Conservation (phyloP, 2,113 vertebrate genomes). For the Clarias batrachus region DNA sequence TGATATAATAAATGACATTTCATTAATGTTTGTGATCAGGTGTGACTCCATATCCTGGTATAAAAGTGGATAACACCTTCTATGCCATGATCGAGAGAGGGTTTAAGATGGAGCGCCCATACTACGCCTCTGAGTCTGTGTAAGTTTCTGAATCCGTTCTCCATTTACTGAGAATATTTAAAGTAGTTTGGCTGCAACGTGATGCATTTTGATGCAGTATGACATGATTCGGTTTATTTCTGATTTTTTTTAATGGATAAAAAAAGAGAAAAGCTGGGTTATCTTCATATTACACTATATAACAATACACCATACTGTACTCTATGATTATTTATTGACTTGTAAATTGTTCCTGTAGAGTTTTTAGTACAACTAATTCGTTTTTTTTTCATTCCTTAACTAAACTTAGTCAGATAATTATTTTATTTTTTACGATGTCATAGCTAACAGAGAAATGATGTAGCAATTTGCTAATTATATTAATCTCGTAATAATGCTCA, state of each 20-base stretch:
- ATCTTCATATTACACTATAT: neutral
- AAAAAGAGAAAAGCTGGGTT: neutral
- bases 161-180: neutral
- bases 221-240: neutral
- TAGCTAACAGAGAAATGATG: neutral
- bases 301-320: neutral
- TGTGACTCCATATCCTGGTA: constrained; percentile 93
- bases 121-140: constrained; percentile 85
- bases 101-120: constrained; percentile 92
- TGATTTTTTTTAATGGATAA: neutral
- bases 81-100: constrained; percentile 88
- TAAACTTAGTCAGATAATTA: neutral
- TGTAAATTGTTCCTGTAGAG: neutral
- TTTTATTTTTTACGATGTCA: neutral
- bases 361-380: neutral
- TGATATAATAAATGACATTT: neutral
- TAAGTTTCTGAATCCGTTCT: constrained; percentile 65
- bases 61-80: constrained; percentile 86
- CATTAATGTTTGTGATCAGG: constrained; percentile 65
- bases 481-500: neutral
- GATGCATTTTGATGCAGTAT: neutral
- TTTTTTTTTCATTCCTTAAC: neutral
- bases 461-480: neutral
- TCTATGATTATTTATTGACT: neutral
- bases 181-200: neutral